Percentiles rank a stretch among this genome's conserved stretches.
Evolutionary conservation across 2,888 invertebrate genomes (phyloP).

Genomic region (Malthinus seriepunctatus): DNA sequence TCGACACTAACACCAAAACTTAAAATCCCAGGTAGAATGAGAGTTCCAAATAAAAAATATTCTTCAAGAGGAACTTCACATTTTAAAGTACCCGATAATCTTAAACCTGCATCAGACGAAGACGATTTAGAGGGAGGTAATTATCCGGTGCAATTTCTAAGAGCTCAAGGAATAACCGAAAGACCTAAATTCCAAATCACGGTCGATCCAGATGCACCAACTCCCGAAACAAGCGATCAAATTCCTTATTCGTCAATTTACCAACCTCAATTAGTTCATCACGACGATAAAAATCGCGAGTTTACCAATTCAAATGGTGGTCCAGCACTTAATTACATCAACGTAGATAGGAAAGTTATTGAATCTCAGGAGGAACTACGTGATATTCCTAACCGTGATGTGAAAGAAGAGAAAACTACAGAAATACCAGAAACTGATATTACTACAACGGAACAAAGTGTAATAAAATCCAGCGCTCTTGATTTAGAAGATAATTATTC

Average conservation of each 20-base stretch:
- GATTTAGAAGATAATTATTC: conserved; percentile 21
- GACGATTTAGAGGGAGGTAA: conserved; percentile 57
- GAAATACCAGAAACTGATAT: conserved; percentile 27
- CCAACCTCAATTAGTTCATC: conserved; percentile 3
- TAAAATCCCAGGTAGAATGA: conserved; percentile 47
- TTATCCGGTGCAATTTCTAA: conserved; percentile 49
- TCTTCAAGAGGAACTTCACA: conserved; percentile 60
- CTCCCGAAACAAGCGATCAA: conserved; percentile 49
- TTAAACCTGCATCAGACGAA: conserved; percentile 41
- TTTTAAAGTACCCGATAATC: conserved; percentile 54
- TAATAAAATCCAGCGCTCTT: neutral
- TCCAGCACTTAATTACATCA: neutral
- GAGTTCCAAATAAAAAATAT: conserved; percentile 51
- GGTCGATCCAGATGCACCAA: conserved; percentile 40
- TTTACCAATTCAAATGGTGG: neutral
- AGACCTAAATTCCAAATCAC: conserved; percentile 54
- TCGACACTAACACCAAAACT: conserved; percentile 11
- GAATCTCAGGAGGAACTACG: conserved; percentile 10
- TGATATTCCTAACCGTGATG: conserved; percentile 5
- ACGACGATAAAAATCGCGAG: neutral
- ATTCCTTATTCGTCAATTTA: conserved; percentile 53
- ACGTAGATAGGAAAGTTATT: conserved; percentile 8
- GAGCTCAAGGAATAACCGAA: conserved; percentile 39
- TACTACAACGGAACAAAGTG: neutral
- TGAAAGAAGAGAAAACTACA: conserved; percentile 14